Evolutionary conservation across 2,797 vertebrate genomes (phyloP).

Genomic region (Morelia viridis): DNA sequence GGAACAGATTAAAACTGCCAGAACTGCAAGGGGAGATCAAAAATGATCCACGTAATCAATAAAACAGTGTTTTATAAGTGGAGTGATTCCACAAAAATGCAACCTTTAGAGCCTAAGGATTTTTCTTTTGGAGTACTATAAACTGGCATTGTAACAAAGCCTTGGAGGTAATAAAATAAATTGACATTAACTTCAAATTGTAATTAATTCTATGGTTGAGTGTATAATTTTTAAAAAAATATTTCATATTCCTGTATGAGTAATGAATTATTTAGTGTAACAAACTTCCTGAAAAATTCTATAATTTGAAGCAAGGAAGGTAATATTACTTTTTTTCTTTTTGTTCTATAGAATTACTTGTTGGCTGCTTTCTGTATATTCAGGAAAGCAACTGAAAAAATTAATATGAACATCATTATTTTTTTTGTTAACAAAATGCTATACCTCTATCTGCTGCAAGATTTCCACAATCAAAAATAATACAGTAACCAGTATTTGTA

Average conservation of each 20-base stretch:
- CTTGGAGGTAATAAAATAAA: background rate
- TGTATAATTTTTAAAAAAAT: background rate
- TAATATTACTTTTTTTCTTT: background rate
- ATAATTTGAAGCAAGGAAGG: background rate
- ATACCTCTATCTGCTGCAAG: background rate
- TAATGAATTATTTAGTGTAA: background rate
- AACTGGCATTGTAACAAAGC: background rate
- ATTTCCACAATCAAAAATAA: conserved; percentile 4
- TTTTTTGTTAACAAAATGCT: background rate
- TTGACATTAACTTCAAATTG: background rate
- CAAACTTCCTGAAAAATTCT: background rate
- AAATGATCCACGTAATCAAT: background rate
- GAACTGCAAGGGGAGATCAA: background rate
- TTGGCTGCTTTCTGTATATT: background rate
- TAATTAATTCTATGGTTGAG: background rate
- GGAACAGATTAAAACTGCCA: background rate
- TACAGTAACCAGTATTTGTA: background rate
- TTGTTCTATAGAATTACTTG: background rate
- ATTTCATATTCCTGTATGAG: background rate
- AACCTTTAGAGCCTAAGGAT: background rate
- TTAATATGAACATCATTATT: background rate
- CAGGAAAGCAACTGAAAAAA: background rate
- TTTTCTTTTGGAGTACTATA: background rate
- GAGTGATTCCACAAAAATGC: background rate
- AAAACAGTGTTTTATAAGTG: background rate